phyloP scores from a whole-genome alignment of 2,113 vertebrate species.

The Globicephala melas region DNA sequence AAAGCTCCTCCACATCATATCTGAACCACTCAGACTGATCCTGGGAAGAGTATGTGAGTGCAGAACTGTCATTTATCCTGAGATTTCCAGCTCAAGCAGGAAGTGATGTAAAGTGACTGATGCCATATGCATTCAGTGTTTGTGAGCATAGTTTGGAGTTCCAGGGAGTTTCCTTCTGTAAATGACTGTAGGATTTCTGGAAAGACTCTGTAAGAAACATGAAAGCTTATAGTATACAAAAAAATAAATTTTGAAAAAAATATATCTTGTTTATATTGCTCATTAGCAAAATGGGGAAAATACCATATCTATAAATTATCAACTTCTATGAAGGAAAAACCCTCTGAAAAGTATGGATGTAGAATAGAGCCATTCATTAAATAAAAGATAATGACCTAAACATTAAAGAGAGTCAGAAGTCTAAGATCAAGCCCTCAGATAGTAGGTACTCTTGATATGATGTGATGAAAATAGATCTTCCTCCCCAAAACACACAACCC shows the following conservation, averaged over 20 bases:
- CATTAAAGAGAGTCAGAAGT: neutral
- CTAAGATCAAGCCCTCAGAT: neutral
- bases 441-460: no score
- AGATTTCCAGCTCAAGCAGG: neutral
- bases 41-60: neutral
- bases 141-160: neutral
- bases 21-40: neutral
- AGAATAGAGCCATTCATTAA: neutral
- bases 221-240: neutral
- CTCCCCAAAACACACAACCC: no score
- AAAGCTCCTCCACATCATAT: neutral
- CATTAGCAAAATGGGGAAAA: neutral
- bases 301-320: neutral
- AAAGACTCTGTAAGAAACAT: neutral
- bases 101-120: neutral
- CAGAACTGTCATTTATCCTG: neutral
- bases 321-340: neutral
- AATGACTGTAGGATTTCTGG: neutral
- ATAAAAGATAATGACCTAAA: neutral
- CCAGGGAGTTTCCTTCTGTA: neutral
- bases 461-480: no score
- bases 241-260: neutral
- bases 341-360: neutral
- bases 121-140: neutral
- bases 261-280: neutral